These are phyloP conservation scores for Cabera pusaria DNA, from an alignment of 2,888 invertebrate species.

Conservation along the genomic window DNA sequence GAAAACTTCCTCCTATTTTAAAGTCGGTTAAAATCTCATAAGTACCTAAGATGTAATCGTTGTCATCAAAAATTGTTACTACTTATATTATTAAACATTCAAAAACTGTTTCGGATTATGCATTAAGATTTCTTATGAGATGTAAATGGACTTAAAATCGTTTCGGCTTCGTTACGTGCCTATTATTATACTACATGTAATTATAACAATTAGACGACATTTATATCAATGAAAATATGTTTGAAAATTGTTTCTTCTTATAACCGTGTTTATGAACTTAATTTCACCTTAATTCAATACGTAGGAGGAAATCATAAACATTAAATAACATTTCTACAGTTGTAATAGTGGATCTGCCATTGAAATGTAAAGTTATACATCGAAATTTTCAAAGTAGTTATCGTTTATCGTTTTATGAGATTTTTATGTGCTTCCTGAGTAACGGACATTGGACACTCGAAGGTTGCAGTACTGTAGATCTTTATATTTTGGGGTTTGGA, in stretches of 20 bases:
- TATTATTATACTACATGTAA: slow-evolving; percentile 47
- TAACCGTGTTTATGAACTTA: background rate
- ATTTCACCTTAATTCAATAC: slow-evolving; percentile 11
- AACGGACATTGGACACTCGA: slow-evolving; percentile 10
- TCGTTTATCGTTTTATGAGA: slow-evolving; percentile 20
- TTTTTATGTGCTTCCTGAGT: slow-evolving; percentile 18
- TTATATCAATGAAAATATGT: slow-evolving; percentile 15
- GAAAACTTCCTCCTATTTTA: too few species aligned
- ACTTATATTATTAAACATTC: slow-evolving; percentile 42
- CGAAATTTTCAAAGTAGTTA: slow-evolving; percentile 16
- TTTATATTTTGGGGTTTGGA: too few species aligned
- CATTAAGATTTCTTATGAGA: slow-evolving; percentile 60
- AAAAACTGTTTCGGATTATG: slow-evolving; percentile 57
- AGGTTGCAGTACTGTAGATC: too few species aligned
- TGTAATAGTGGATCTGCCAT: slow-evolving; percentile 11
- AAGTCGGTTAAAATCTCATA: too few species aligned
- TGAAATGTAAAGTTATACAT: slow-evolving; percentile 11
- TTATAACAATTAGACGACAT: slow-evolving; percentile 37
- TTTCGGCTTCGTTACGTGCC: slow-evolving; percentile 57
- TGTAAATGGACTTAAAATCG: slow-evolving; percentile 48
- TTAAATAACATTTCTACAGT: slow-evolving; percentile 10
- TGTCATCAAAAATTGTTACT: background rate
- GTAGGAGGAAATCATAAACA: slow-evolving; percentile 21
- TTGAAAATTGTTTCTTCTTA: slow-evolving; percentile 1
- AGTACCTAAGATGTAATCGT: too few species aligned